Conservation (phyloP, 2,797 vertebrate species). For the Hippopotamyrus pictus region DNA sequence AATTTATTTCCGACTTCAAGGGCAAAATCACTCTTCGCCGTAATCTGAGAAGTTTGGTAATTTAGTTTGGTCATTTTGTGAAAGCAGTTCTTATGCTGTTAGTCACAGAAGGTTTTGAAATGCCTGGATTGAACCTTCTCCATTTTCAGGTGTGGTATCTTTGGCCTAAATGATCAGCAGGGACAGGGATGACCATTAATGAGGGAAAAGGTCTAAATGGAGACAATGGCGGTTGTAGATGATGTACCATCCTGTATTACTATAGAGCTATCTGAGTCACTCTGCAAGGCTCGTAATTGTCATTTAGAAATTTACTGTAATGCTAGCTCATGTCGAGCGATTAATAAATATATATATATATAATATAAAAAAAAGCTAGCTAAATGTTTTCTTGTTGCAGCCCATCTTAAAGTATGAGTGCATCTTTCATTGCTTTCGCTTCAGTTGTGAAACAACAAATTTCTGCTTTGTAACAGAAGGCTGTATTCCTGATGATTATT, state of each 20-base stretch:
- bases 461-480: not conserved
- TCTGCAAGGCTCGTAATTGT: not conserved
- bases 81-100: not conserved
- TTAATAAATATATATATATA: not conserved
- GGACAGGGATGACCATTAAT: not conserved
- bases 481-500: not conserved
- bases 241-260: not conserved
- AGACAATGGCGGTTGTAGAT: not conserved
- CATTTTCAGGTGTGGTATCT: not conserved
- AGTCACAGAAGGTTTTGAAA: not conserved
- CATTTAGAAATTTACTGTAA: not conserved
- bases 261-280: not conserved
- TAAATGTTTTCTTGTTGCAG: not conserved
- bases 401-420: not conserved
- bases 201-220: not conserved
- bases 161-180: not conserved
- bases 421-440: not conserved
- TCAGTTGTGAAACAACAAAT: not conserved
- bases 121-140: not conserved
- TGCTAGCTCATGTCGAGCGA: not conserved
- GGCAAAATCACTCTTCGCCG: not conserved
- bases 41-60: constrained; percentile 11
- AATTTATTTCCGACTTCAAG: constrained; percentile 9
- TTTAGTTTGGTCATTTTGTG: constrained; percentile 16
- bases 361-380: too few species aligned